Conservation (phyloP, 2,888 invertebrate species). For the Zygothrica quintamaculata region DNA sequence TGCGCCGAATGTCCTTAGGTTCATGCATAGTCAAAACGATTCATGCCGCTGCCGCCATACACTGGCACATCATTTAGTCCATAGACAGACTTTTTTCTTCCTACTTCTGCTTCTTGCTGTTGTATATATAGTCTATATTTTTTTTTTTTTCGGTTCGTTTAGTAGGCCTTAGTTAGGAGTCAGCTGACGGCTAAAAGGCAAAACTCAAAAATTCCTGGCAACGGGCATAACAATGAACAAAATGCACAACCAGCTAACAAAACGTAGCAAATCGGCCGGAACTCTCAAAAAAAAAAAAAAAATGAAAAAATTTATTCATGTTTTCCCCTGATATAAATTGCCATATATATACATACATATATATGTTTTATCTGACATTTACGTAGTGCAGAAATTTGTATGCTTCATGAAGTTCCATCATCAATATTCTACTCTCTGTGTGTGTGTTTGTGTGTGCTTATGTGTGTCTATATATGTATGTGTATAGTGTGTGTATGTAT, state of each 20-base stretch:
- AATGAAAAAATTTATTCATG: constrained; percentile 7
- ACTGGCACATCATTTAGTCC: constrained; percentile 23
- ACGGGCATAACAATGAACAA: constrained; percentile 23
- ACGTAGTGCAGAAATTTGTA: constrained; percentile 62
- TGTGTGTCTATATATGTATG: constrained; percentile 9
- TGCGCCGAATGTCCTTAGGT: constrained; percentile 19
- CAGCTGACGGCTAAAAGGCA: constrained; percentile 38
- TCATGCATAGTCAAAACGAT: constrained; percentile 77
- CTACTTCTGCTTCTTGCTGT: too few relatives aligned
- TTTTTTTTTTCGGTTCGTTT: too few relatives aligned
- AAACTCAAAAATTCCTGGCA: constrained; percentile 40
- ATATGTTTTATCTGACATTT: constrained; percentile 62
- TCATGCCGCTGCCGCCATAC: too few relatives aligned
- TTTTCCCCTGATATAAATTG: too few relatives aligned
- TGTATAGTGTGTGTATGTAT: constrained; percentile 17
- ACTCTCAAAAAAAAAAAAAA: constrained; percentile 20
- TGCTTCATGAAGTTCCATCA: constrained; percentile 72
- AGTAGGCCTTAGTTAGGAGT: constrained; percentile 43
- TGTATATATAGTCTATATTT: too few relatives aligned
- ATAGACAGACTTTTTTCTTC: constrained; percentile 10
- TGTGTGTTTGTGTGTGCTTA: constrained; percentile 2
- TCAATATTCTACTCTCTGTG: constrained; percentile 59
- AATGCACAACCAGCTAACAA: constrained; percentile 6
- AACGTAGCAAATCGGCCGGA: constrained; percentile 26
- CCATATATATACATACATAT: not conserved